Conservation (phyloP, 1,140 invertebrate species). For the Lordiphosa collinella region DNA sequence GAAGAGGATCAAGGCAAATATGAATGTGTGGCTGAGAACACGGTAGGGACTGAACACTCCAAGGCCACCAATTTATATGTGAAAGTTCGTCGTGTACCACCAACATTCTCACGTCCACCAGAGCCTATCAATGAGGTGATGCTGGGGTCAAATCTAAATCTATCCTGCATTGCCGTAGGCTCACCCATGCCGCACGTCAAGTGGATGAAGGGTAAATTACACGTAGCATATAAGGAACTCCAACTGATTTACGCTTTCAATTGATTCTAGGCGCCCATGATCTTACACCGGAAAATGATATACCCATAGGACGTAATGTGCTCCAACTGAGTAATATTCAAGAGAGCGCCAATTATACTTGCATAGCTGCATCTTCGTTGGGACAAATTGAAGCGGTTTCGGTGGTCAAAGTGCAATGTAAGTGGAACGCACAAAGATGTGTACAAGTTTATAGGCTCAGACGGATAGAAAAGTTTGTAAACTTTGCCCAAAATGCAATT, state of each 20-base stretch:
- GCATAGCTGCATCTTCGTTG: constrained; percentile 95
- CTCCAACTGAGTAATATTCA: constrained; percentile 91
- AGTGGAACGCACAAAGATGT: constrained; percentile 70
- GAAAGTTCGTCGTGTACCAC: constrained; percentile 95
- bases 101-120: constrained; percentile 95
- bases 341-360: constrained; percentile 97
- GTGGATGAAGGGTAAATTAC: constrained; percentile 91
- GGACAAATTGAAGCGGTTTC: constrained; percentile 93
- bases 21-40: constrained; percentile 95
- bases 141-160: constrained; percentile 92
- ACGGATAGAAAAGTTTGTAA: too few relatives aligned
- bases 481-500: too few relatives aligned
- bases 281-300: constrained; percentile 91
- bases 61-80: constrained; percentile 95
- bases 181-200: constrained; percentile 98
- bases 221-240: not conserved
- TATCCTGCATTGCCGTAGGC: constrained; percentile 97
- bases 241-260: not conserved
- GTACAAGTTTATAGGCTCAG: too few relatives aligned
- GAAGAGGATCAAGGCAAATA: constrained; percentile 95
- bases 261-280: constrained; percentile 83
- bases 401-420: constrained; percentile 96
- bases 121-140: constrained; percentile 91
- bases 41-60: constrained; percentile 95
- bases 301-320: constrained; percentile 92